Evolutionary conservation across 2,888 invertebrate genomes (phyloP).

Genomic region (Brachyptera putata): DNA sequence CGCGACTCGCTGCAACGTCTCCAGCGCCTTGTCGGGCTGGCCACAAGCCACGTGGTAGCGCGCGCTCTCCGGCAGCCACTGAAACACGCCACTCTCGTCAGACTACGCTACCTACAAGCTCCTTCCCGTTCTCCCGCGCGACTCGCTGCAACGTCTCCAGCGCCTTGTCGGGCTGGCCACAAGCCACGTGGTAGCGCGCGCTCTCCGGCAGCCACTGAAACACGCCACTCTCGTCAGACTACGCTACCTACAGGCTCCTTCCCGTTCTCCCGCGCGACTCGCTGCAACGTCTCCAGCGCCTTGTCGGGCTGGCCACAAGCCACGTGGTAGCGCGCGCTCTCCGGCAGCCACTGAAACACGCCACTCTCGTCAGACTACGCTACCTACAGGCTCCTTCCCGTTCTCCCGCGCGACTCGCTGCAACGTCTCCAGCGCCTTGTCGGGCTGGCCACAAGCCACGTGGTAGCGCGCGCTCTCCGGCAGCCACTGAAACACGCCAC

Average conservation of each 20-base stretch:
- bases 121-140: conserved; percentile 82
- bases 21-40: conserved; percentile 77
- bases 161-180: conserved; percentile 83
- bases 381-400: too few relatives aligned
- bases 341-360: conserved; percentile 79
- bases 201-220: conserved; percentile 91
- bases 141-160: conserved; percentile 75
- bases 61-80: conserved; percentile 95
- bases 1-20: conserved; percentile 78
- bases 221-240: too few relatives aligned
- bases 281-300: conserved; percentile 77
- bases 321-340: conserved; percentile 85
- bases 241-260: too few relatives aligned
- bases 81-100: conserved; percentile 40
- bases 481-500: conserved; percentile 68
- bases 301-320: conserved; percentile 82
- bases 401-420: conserved; percentile 83
- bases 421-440: conserved; percentile 78
- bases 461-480: conserved; percentile 90
- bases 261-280: conserved; percentile 81
- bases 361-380: too few relatives aligned
- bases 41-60: conserved; percentile 84
- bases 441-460: conserved; percentile 80
- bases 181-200: conserved; percentile 80
- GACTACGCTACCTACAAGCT: too few relatives aligned